These are phyloP conservation scores for Dasysyrphus albostriatus DNA, from an alignment of 2,888 invertebrate species.

Conservation along the genomic window DNA sequence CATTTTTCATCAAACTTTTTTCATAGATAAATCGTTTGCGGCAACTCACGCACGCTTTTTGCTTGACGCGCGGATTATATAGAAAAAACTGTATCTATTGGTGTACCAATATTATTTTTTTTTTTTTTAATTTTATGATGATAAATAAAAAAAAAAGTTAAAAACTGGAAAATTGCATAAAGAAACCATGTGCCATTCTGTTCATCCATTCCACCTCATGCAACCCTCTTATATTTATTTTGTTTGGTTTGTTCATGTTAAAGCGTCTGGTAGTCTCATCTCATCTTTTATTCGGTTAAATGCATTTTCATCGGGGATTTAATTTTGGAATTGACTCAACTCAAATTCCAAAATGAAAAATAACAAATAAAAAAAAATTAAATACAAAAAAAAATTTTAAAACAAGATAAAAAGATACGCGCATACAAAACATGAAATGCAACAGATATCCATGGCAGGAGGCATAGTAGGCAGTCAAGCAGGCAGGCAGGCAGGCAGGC, in stretches of 20 bases:
- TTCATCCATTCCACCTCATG: constrained; percentile 45
- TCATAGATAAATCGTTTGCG: constrained; percentile 56
- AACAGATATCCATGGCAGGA: constrained; percentile 62
- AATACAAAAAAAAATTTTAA: constrained; percentile 1
- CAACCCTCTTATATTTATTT: not conserved
- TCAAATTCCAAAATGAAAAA: constrained; percentile 68
- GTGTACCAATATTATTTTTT: not conserved
- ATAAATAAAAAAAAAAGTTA: constrained; percentile 29
- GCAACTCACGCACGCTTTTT: constrained; percentile 30
- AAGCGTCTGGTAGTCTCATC: constrained; percentile 75
- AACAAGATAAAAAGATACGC: constrained; percentile 36
- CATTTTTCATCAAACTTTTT: constrained; percentile 60
- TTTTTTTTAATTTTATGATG: not conserved
- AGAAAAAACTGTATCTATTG: constrained; percentile 23
- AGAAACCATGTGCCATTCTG: constrained; percentile 28
- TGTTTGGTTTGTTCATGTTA: constrained; percentile 44
- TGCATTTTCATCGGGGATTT: constrained; percentile 74
- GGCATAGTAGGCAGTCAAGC: constrained; percentile 26
- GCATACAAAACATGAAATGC: constrained; percentile 63
- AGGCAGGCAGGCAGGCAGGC: constrained; percentile 28
- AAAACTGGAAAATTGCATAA: constrained; percentile 54
- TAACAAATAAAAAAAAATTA: constrained; percentile 13
- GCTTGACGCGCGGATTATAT: constrained; percentile 30
- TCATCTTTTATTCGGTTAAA: constrained; percentile 75
- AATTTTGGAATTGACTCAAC: constrained; percentile 75